Base-by-base conservation (phyloP, 2,888 invertebrate genomes). In the Reticulitermes lucifugus region DNA sequence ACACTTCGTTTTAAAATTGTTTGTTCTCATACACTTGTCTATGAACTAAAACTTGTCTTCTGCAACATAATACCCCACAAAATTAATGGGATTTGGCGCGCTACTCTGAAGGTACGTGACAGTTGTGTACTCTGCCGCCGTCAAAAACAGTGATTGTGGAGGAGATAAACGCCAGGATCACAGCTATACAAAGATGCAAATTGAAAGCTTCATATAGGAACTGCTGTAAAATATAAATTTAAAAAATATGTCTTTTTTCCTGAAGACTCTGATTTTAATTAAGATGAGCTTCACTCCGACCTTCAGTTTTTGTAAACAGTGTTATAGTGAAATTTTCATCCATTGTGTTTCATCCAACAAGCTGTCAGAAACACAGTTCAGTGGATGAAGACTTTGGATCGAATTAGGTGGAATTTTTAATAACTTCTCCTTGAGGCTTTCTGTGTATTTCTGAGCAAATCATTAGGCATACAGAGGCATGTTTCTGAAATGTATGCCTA, bases 361-460 rank as follows among this genome's bases (percentile, higher is more conserved):
- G 65, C 65, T 65, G 65, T 65, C 65, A 65, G 9, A 65, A n/a
- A 65, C 65, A 65, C 60, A 60, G n/a, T 51, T n/a, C 60, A 12
- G 6, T 12, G 65, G n/a, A 65, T 14, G 18, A 60, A 60, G 60
- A 2, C n/a, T 60, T 60, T 12, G 46, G 4, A 46, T 46, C 10
- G 46, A 46, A 46, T 46, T 46, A 46, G 6, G n/a, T 65, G 4
- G n/a, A 65, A 65, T 65, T 65, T 65, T 65, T 65, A 65, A 25
- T 65, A 65, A 1, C n/a, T 7, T 55, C 14, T 55, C 18, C 18
- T 18, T 55, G 55, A 5, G 14, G 65, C 65, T 25, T 65, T n/a
- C n/a, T 25, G 18, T 22, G 12, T 22, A 21, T 7, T 60, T 25
- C n/a, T 25, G 7, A 25, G 5, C 65, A 25, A 65, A 65, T 25